Evolutionary conservation across 2,888 invertebrate genomes (phyloP), one percentile per base, ranked within the genome.

Genomic region (Bellardia bayeri): DNA sequence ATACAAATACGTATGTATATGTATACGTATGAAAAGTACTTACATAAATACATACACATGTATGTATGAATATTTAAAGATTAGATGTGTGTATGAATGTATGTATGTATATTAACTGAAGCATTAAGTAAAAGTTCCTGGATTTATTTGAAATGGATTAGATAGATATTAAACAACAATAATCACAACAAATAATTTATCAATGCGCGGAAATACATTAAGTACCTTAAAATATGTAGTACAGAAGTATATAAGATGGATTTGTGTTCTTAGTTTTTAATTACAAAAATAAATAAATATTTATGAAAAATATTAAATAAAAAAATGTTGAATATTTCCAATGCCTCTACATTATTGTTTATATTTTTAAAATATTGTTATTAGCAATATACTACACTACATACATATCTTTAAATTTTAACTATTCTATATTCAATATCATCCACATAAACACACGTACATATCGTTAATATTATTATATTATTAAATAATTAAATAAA

Each of bases 151-250:
- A 54, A 66, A 79, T 11, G 72, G 58, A 56, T 66, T 80, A 80
- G 74, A 23, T 75, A 80, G 79, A 72, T 37, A 37, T 37, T 58
- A 45, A 33, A 23, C 40, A 42, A 68, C 2, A 45, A 63, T 11
- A 56, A 61, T 42, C n/a, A 72, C 0, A 58, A 58, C 37, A 56
- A 51, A 49, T 71, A 51, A 51, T 64, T 58, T 14, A 68, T 54
- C 7, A 49, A 45, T 14, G 68, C 87, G 85, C 87, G 87, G 85
- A 82, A 85, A 82, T 87, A 85, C 85, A 87, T 54, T 23, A 75
- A 82, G 87, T 87, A 87, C 87, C 87, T 87, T 75, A 23, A 64
- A 37, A 74, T 87, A 76, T 42, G n/a, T 13, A 68, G 45, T 72
- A 63, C 49, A 13, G 33, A 58, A 42, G 13, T 74, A 79, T 56